These are phyloP conservation scores for Lissonota sp. DNA, from an alignment of 2,888 invertebrate genomes.

Conservation along the genomic window DNA sequence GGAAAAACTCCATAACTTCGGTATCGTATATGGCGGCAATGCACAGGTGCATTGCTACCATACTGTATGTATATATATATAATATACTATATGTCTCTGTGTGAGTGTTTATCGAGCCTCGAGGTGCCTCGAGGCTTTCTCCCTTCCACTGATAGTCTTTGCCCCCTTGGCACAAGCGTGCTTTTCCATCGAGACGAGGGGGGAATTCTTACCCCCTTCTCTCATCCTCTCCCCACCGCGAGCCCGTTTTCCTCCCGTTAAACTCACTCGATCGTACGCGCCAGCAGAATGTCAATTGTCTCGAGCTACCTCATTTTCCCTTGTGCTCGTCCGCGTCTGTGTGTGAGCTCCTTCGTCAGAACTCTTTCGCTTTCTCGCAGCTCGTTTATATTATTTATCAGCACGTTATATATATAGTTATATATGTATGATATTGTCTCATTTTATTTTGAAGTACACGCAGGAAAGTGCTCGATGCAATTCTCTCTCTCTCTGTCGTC, in stretches of 20 bases:
- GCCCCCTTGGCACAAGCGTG: constrained; percentile 67
- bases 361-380: constrained; percentile 58
- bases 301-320: constrained; percentile 65
- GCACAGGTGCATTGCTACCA: constrained; percentile 80
- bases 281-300: constrained; percentile 81
- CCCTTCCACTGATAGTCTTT: constrained; percentile 58
- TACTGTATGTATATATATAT: constrained; percentile 24
- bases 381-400: constrained; percentile 23
- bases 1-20: constrained; percentile 83
- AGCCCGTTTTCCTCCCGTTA: constrained; percentile 45
- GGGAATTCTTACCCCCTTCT: constrained; percentile 33
- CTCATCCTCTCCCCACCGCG: constrained; percentile 35
- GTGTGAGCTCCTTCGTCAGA: constrained; percentile 30
- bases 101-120: background rate
- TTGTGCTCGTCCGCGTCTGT: constrained; percentile 40
- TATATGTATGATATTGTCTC: constrained; percentile 42
- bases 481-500: constrained; percentile 59
- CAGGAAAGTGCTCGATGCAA: constrained; percentile 41
- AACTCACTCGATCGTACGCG: constrained; percentile 71
- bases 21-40: constrained; percentile 82
- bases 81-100: background rate
- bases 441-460: constrained; percentile 36
- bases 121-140: constrained; percentile 60
- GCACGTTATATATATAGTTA: too few species aligned
- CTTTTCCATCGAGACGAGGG: constrained; percentile 59